Evolutionary conservation across 1,140 invertebrate species (phyloP), one percentile per base, ranked within the genome.

Genomic region (Drosophila lacteicornis): DNA sequence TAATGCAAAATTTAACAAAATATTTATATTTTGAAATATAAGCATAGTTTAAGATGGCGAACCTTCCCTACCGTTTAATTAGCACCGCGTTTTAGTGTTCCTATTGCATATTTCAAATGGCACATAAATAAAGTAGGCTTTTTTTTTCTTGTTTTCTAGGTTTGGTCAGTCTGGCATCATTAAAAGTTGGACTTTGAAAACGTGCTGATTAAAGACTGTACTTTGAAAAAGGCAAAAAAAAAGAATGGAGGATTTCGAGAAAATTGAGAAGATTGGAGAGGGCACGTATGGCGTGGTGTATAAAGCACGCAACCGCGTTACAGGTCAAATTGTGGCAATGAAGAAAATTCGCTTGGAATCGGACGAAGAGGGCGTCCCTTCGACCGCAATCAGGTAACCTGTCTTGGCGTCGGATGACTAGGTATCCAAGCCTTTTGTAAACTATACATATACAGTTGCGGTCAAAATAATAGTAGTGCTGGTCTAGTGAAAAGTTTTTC

Each of bases 301-400:
- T 25, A 87, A 87, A 25, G 84, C 84, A 5, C 77, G 84, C n/a
- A 87, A 87, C 27, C 97, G 96, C 80, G 95, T 96, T 79, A 98
- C 97, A n/a, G 97, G 97, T 0, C 94, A 97, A 93, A 95, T 97
- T 80, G 98, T 98, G 15, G 98, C 98, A 13, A 25, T 25, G 22
- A 25, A 25, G 22, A 25, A 25, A 25, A 25, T 25, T 25, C 22
- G 22, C 22, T 25, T 25, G 22, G 22, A 25, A 25, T 25, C 22
- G 22, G 22, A 25, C 2, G 22, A 25, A 25, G 22, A 25, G 2
- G 22, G 22, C 22, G 22, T 25, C 22, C 22, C 22, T 25, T 25
- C 22, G 22, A 25, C 22, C 22, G 97, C 98, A 13, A 97, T 99
- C 71, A 93, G 94, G 94, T 94, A 87, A 76, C 38, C 12, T 33